These are phyloP conservation scores for Operophtera brumata DNA, from an alignment of 2,888 invertebrate genomes.

Conservation along the genomic window DNA sequence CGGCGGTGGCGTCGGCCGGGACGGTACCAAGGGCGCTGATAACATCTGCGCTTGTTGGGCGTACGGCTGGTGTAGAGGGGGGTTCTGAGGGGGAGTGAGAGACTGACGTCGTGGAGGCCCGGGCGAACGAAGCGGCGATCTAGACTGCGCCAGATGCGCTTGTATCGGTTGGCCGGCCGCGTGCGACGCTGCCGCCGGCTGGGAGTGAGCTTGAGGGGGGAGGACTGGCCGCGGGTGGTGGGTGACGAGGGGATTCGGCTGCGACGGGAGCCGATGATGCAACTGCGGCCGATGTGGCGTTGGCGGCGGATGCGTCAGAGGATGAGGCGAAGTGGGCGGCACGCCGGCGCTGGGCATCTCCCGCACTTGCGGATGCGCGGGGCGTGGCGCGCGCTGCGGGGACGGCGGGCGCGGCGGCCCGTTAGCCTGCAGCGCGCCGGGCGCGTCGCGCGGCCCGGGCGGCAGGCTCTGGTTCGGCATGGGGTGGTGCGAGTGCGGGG, in stretches of 20 bases:
- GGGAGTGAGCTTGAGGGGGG: conserved; percentile 18
- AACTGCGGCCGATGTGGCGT: conserved; percentile 2
- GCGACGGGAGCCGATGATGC: conserved; percentile 7
- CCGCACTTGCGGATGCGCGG: conserved; percentile 2
- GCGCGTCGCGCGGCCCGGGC: background rate
- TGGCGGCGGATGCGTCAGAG: conserved; percentile 1
- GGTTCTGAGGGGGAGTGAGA: conserved; percentile 15
- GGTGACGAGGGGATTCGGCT: background rate
- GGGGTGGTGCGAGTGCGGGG: conserved; percentile 9
- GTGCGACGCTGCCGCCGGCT: conserved; percentile 6
- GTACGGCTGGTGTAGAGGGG: conserved; percentile 31
- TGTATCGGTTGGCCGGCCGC: conserved; percentile 24
- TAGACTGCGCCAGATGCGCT: conserved; percentile 28
- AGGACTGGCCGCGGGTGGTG: background rate
- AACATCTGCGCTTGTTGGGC: conserved; percentile 11
- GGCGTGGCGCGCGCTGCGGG: conserved; percentile 4
- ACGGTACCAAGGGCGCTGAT: conserved; percentile 1
- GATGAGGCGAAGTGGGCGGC: conserved; percentile 2
- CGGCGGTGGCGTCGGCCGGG: conserved; percentile 19
- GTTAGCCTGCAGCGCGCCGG: background rate
- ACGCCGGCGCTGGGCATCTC: conserved; percentile 1
- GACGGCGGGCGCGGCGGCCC: background rate
- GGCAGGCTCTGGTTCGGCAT: conserved; percentile 25
- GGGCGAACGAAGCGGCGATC: conserved; percentile 63
- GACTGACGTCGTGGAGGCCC: conserved; percentile 20